Conservation (phyloP, 2,888 invertebrate genomes). For the Choreutis nemorana region DNA sequence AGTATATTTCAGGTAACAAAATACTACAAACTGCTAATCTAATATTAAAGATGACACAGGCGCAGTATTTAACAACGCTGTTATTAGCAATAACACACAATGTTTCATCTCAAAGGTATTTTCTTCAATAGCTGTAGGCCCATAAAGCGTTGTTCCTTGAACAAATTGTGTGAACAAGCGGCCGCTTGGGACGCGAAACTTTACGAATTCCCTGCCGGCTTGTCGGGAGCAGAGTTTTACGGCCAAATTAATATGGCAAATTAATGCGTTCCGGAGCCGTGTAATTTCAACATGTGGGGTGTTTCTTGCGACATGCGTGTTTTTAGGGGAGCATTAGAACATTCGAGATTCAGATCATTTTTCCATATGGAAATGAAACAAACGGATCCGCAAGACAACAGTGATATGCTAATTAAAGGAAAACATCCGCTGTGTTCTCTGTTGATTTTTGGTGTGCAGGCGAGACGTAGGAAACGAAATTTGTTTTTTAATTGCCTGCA, state of each 20-base stretch:
- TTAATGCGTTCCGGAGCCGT: slow-evolving; percentile 61
- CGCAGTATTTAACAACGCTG: slow-evolving; percentile 32
- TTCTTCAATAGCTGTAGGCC: slow-evolving; percentile 39
- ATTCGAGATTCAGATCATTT: slow-evolving; percentile 51
- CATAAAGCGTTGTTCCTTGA: slow-evolving; percentile 26
- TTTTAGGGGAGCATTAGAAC: slow-evolving; percentile 6
- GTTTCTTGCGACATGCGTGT: slow-evolving; percentile 44
- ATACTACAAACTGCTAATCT: slow-evolving; percentile 1
- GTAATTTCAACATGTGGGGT: slow-evolving; percentile 57
- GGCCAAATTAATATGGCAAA: slow-evolving; percentile 68
- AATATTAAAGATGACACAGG: slow-evolving; percentile 10
- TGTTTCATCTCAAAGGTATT: slow-evolving; percentile 31
- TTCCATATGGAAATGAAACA: slow-evolving; percentile 64
- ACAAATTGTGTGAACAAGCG: slow-evolving; percentile 55
- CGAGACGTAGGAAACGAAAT: slow-evolving; percentile 28
- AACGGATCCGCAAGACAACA: slow-evolving; percentile 57
- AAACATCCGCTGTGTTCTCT: slow-evolving; percentile 44
- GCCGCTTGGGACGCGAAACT: slow-evolving; percentile 57
- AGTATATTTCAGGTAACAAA: background rate
- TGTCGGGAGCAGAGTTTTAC: slow-evolving; percentile 67
- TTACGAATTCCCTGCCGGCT: slow-evolving; percentile 51
- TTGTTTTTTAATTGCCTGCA: slow-evolving; percentile 22
- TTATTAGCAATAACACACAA: slow-evolving; percentile 49
- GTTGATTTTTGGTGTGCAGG: slow-evolving; percentile 48
- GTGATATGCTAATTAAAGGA: slow-evolving; percentile 64